phyloP scores from a whole-genome alignment of 2,888 invertebrate species.

The Nomada ferruginata region DNA sequence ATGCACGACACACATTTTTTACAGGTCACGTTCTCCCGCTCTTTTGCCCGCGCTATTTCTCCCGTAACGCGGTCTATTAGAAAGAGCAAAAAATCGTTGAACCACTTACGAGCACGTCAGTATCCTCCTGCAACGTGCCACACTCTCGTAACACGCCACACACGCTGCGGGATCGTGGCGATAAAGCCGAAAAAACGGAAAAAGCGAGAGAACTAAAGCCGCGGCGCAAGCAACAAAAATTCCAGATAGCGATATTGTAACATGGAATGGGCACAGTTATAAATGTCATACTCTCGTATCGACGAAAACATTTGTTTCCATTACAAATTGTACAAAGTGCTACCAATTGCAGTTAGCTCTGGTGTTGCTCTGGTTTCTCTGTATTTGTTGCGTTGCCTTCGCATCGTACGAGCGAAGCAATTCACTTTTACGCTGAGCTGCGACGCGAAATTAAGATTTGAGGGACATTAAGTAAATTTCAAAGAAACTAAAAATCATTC shows the following conservation, averaged over 20 bases:
- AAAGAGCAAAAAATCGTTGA: constrained; percentile 54
- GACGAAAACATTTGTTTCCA: constrained; percentile 19
- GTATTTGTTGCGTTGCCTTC: not conserved
- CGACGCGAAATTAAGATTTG: too few relatives aligned
- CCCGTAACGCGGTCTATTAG: constrained; percentile 43
- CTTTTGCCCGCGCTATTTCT: constrained; percentile 15
- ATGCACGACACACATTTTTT: constrained; percentile 51
- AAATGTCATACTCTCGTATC: constrained; percentile 7
- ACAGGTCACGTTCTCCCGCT: constrained; percentile 42
- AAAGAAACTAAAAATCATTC: too few relatives aligned
- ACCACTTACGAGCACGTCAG: constrained; percentile 62
- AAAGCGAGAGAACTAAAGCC: constrained; percentile 1
- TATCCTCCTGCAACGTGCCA: constrained; percentile 34
- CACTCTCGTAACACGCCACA: constrained; percentile 21
- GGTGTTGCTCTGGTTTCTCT: not conserved
- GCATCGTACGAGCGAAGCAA: too few relatives aligned
- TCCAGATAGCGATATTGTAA: constrained; percentile 19
- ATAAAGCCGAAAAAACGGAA: constrained; percentile 48
- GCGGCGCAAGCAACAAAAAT: not conserved
- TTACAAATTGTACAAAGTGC: too few relatives aligned
- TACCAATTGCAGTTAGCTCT: not conserved
- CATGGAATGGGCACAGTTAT: constrained; percentile 39
- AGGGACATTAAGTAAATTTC: too few relatives aligned
- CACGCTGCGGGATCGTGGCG: constrained; percentile 29
- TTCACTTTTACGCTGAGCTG: too few relatives aligned